A percentile compares a stretch with the other conserved stretches of the same genome.
phyloP scores from a whole-genome alignment of 2,888 invertebrate species.

The Ormyrus rosae region DNA sequence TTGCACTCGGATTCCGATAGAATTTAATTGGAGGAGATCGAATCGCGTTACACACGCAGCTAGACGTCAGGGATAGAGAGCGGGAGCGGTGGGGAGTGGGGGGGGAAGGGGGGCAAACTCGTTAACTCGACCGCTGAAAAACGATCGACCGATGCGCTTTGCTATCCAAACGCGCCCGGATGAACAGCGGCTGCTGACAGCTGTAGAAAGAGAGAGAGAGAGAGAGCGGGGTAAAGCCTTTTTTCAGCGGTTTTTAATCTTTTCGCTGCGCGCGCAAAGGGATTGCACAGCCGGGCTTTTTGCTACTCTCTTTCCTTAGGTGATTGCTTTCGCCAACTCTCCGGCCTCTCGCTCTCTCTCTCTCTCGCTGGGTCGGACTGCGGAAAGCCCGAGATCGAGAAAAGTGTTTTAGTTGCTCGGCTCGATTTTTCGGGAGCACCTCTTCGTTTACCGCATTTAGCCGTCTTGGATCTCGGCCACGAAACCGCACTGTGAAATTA shows the following conservation, averaged over 20 bases:
- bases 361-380: background rate
- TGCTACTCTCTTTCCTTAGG: background rate
- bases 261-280: background rate
- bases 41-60: slow-evolving; percentile 55
- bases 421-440: too few species aligned
- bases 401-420: too few species aligned
- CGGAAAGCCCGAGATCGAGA: too few species aligned
- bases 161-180: background rate
- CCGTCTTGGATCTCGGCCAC: too few species aligned
- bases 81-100: too few species aligned
- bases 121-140: slow-evolving; percentile 54
- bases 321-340: background rate
- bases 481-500: too few species aligned
- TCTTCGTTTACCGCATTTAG: too few species aligned
- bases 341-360: background rate
- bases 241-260: slow-evolving; percentile 37
- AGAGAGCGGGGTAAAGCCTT: background rate
- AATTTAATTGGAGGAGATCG: slow-evolving; percentile 74
- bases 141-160: slow-evolving; percentile 45
- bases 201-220: slow-evolving; percentile 23
- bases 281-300: background rate
- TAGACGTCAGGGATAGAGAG: too few species aligned
- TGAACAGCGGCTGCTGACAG: slow-evolving; percentile 33
- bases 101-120: background rate
- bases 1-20: slow-evolving; percentile 72